phyloP scores from a whole-genome alignment of 2,888 invertebrate species.

The Dorcus parallelipipedus region DNA sequence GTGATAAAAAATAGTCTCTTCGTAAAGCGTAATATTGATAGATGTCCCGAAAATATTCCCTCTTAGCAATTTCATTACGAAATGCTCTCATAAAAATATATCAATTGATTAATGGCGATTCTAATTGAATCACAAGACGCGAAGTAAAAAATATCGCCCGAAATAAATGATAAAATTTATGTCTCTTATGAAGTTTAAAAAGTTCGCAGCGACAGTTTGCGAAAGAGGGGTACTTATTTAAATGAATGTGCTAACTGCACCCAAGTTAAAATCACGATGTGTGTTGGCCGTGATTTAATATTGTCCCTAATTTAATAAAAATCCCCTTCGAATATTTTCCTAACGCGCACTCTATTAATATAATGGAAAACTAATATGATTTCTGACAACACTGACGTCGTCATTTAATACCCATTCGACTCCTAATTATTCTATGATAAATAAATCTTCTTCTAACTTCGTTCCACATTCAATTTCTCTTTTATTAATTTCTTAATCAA shows the following conservation, averaged over 20 bases:
- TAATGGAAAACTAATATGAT: conserved; percentile 1
- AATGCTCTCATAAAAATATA: conserved; percentile 47
- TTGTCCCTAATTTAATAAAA: conserved; percentile 32
- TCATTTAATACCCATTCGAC: background rate
- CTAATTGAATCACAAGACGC: conserved; percentile 47
- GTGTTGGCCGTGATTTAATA: conserved; percentile 25
- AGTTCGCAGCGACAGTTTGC: conserved; percentile 43
- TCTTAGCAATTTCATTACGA: conserved; percentile 42
- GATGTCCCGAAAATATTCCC: conserved; percentile 25
- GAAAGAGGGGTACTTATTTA: conserved; percentile 40
- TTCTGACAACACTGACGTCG: background rate
- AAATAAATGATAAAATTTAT: conserved; percentile 43
- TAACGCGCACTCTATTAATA: background rate
- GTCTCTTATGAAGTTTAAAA: conserved; percentile 42
- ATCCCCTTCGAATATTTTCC: conserved; percentile 19
- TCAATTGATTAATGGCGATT: conserved; percentile 49
- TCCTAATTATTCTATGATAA: no score
- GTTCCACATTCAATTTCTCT: no score
- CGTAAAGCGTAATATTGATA: conserved; percentile 24
- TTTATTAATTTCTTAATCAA: no score
- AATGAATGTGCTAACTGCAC: conserved; percentile 35
- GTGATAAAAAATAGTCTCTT: background rate
- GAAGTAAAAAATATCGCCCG: conserved; percentile 30
- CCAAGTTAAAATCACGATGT: conserved; percentile 1
- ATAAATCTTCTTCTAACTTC: no score